A percentile compares a stretch with the other conserved stretches of the same genome.
Conservation (phyloP, 2,113 vertebrate genomes). For the Chionodraco myersi region DNA sequence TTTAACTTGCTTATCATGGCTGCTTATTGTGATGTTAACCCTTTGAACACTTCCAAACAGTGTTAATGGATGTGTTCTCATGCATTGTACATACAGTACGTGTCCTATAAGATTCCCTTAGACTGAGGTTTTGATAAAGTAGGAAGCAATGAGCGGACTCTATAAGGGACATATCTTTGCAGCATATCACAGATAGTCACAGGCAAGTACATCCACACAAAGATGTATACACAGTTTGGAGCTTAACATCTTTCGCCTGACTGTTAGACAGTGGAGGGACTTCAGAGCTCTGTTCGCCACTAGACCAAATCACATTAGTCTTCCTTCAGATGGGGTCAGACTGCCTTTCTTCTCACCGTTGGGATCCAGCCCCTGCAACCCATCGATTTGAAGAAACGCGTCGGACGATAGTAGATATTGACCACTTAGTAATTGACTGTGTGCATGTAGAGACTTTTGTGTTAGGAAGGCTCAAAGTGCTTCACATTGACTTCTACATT, state of each 20-base stretch:
- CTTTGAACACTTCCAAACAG: neutral
- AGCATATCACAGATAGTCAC: too few species aligned
- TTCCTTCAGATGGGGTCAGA: slow-evolving; percentile 22
- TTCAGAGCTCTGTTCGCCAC: neutral
- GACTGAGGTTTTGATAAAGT: neutral
- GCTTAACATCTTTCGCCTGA: neutral
- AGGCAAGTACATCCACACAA: too few species aligned
- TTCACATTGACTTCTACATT: slow-evolving; percentile 58
- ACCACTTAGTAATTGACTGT: slow-evolving; percentile 50
- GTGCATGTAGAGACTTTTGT: slow-evolving; percentile 44
- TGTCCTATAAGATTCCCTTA: neutral
- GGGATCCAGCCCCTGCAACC: slow-evolving; percentile 11
- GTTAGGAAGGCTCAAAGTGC: slow-evolving; percentile 49
- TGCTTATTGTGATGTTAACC: neutral
- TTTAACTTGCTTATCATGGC: neutral
- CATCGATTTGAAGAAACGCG: slow-evolving; percentile 39
- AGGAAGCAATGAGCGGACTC: neutral
- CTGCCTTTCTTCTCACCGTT: slow-evolving; percentile 30
- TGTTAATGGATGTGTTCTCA: neutral
- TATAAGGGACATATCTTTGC: neutral
- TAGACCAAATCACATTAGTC: slow-evolving; percentile 20
- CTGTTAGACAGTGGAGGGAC: neutral
- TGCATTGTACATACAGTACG: neutral
- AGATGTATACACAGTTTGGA: neutral
- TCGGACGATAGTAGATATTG: slow-evolving; percentile 45